phyloP scores from a whole-genome alignment of 2,797 vertebrate genomes.

The Phyllotis vaccarum region DNA sequence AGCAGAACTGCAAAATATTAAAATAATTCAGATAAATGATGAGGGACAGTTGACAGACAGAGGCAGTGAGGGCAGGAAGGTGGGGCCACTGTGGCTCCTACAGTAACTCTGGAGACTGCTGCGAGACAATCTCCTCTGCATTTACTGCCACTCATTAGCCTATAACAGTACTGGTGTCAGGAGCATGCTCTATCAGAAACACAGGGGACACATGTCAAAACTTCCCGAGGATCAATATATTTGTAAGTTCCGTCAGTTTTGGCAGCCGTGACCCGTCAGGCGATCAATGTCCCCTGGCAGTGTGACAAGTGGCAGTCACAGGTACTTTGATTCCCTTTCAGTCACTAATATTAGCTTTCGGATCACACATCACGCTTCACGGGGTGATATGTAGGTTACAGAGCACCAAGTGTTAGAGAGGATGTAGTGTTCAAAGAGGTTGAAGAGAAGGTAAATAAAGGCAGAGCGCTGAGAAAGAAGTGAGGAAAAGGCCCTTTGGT shows the following conservation, averaged over 20 bases:
- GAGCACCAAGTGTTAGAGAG: neutral
- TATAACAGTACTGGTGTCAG: neutral
- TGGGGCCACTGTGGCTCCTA: neutral
- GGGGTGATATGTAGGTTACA: neutral
- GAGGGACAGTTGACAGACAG: neutral
- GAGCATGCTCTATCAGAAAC: neutral
- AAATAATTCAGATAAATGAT: neutral
- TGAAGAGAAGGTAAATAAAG: neutral
- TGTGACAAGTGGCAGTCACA: neutral
- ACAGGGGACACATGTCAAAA: neutral
- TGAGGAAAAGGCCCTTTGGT: neutral
- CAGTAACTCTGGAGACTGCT: neutral
- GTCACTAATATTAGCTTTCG: neutral
- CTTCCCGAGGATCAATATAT: neutral
- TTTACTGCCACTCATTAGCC: neutral
- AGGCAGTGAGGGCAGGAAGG: neutral
- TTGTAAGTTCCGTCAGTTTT: neutral
- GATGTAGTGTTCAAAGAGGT: neutral
- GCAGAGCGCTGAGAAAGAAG: neutral
- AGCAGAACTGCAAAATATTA: neutral
- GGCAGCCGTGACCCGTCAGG: neutral
- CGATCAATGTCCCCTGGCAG: neutral
- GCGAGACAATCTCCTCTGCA: neutral
- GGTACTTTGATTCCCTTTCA: neutral
- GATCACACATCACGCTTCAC: neutral